These are phyloP conservation scores for Panagrolaimus sp. DNA, from an alignment of 1,140 invertebrate genomes.

Conservation along the genomic window DNA sequence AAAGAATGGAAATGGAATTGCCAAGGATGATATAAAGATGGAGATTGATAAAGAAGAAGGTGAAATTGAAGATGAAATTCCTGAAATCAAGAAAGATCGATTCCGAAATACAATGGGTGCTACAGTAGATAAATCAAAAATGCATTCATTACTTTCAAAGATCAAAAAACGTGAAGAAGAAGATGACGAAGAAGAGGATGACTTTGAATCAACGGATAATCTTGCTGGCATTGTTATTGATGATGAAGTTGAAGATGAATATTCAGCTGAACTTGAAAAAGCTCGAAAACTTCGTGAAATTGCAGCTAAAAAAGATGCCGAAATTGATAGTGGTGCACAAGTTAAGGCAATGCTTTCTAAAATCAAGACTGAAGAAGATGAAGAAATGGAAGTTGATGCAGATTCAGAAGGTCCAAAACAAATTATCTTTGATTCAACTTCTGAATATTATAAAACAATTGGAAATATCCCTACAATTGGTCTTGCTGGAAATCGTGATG, in stretches of 20 bases:
- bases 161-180: conserved; percentile 9
- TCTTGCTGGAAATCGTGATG: conserved; percentile 38
- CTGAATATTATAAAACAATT: conserved; percentile 44
- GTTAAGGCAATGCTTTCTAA: not conserved
- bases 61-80: conserved; percentile 33
- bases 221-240: conserved; percentile 37
- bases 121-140: conserved; percentile 26
- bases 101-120: conserved; percentile 25
- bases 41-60: conserved; percentile 39
- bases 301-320: not conserved
- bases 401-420: not conserved
- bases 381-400: conserved; percentile 32
- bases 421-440: conserved; percentile 39
- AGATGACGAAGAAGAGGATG: conserved; percentile 16
- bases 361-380: conserved; percentile 23
- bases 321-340: not conserved
- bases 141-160: conserved; percentile 18
- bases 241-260: conserved; percentile 46
- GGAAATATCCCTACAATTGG: conserved; percentile 38
- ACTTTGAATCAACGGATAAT: conserved; percentile 31
- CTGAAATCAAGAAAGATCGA: conserved; percentile 17
- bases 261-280: conserved; percentile 27
- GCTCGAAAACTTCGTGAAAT: conserved; percentile 17
- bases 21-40: too few species aligned
- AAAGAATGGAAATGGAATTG: too few species aligned